These are phyloP conservation scores for Ypsolopha sequella DNA, from an alignment of 2,888 invertebrate genomes.

Conservation along the genomic window DNA sequence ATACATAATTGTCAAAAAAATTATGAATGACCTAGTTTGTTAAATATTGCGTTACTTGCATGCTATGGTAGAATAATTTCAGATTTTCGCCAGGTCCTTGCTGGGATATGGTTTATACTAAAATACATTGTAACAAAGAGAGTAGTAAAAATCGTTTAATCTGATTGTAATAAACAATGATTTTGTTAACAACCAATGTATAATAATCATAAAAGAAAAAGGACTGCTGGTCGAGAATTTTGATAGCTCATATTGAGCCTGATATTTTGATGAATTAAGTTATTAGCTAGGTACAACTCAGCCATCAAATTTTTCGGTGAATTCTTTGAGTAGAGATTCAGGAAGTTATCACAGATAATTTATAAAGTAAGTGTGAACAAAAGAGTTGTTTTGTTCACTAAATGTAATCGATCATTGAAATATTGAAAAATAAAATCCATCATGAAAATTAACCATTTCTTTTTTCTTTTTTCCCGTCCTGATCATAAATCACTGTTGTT, in stretches of 20 bases:
- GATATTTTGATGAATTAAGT: constrained; percentile 54
- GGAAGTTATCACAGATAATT: constrained; percentile 31
- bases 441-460: constrained; percentile 25
- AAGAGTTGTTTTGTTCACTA: constrained; percentile 32
- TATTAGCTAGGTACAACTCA: constrained; percentile 52
- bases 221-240: constrained; percentile 56
- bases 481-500: neutral
- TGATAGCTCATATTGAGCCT: constrained; percentile 67
- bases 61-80: constrained; percentile 62
- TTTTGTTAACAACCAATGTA: neutral
- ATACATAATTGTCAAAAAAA: constrained; percentile 26
- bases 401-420: constrained; percentile 56
- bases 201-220: constrained; percentile 29
- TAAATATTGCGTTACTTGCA: constrained; percentile 57
- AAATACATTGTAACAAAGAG: constrained; percentile 31
- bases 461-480: constrained; percentile 1
- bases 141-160: neutral
- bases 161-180: neutral
- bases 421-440: constrained; percentile 63
- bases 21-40: constrained; percentile 45
- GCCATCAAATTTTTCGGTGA: constrained; percentile 50
- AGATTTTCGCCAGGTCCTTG: constrained; percentile 67
- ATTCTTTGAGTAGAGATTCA: constrained; percentile 37
- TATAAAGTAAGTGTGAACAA: constrained; percentile 23
- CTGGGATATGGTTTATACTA: constrained; percentile 44